phyloP scores from a whole-genome alignment of 2,888 invertebrate genomes.

The Cephus rjabovi region DNA sequence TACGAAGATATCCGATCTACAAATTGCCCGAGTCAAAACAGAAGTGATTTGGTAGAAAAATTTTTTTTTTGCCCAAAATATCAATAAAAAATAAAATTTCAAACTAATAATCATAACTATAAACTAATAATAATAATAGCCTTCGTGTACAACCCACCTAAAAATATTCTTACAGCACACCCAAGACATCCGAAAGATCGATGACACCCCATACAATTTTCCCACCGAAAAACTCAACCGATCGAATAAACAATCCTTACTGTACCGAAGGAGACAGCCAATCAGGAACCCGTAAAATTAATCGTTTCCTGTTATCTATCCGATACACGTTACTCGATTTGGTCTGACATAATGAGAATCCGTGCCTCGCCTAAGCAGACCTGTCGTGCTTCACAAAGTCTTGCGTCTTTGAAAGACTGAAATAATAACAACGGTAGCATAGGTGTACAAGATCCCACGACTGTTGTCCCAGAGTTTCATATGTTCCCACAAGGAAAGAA shows the following conservation, averaged over 20 bases:
- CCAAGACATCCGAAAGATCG: not conserved
- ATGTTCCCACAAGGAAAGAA: not conserved
- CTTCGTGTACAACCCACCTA: not conserved
- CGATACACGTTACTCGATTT: not conserved
- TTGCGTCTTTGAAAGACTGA: not conserved
- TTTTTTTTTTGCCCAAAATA: not conserved
- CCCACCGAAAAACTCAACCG: not conserved
- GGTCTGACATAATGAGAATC: not conserved
- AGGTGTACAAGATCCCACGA: not conserved
- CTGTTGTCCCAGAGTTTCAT: not conserved
- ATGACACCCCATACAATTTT: not conserved
- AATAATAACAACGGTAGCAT: not conserved
- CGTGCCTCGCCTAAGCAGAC: not conserved
- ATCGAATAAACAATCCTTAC: not conserved
- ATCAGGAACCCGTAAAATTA: not conserved
- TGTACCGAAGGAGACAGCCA: not conserved
- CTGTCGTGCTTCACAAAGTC: not conserved
- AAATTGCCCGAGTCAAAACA: constrained; percentile 9
- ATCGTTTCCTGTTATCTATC: not conserved
- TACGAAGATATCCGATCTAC: constrained; percentile 10
- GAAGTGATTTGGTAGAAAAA: constrained; percentile 11
- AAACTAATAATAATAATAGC: not conserved
- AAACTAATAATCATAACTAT: too few species aligned
- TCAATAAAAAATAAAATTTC: not conserved
- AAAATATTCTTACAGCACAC: not conserved